phyloP scores from a whole-genome alignment of 2,797 vertebrate genomes.

The Sebastes itinus region DNA sequence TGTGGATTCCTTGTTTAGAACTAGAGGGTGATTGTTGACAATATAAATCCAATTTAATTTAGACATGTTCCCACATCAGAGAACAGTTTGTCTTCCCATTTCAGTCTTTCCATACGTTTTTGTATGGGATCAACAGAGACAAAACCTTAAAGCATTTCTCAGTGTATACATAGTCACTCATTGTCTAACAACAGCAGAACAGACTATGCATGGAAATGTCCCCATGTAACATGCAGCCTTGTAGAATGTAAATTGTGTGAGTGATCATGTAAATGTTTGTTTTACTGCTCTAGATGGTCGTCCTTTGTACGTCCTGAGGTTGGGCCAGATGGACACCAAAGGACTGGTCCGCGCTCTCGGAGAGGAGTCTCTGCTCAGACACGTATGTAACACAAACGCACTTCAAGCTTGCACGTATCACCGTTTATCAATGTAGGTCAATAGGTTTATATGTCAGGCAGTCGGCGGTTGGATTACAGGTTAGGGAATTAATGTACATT shows the following conservation, averaged over 20 bases:
- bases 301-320: conserved; percentile 92
- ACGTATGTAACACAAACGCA: conserved; percentile 81
- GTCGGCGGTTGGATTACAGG: conserved; percentile 37
- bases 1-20: conserved; percentile 3
- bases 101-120: neutral
- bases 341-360: conserved; percentile 95
- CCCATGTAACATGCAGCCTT: conserved; percentile 3
- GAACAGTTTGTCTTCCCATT: neutral
- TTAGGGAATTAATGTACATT: conserved; percentile 1
- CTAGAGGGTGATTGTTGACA: conserved; percentile 2
- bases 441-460: conserved; percentile 16
- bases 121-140: neutral
- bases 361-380: conserved; percentile 96
- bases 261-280: conserved; percentile 28
- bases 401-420: neutral
- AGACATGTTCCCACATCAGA: neutral
- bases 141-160: conserved; percentile 19
- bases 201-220: neutral
- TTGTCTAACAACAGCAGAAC: neutral
- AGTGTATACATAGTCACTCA: neutral
- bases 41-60: neutral
- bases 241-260: conserved; percentile 25
- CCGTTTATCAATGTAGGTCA: neutral
- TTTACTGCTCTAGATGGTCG: conserved; percentile 86
- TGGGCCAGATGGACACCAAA: conserved; percentile 99